Evolutionary conservation across 2,888 invertebrate species (phyloP).

Genomic region (Colletes collaris): DNA sequence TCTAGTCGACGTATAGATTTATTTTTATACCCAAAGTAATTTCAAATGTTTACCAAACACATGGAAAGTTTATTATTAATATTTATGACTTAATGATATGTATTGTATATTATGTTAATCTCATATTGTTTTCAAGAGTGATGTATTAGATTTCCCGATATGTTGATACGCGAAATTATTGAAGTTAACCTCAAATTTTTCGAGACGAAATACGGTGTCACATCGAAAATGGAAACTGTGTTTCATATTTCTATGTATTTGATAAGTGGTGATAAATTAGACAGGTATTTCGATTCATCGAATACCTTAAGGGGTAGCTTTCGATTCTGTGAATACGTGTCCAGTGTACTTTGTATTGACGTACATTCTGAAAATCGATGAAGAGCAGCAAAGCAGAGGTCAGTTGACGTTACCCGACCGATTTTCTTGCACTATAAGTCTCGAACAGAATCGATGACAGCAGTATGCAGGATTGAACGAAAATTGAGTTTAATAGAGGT

Average conservation of each 20-base stretch:
- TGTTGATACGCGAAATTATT: not conserved
- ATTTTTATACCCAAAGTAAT: not conserved
- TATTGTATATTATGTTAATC: not conserved
- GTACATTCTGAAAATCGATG: slow-evolving; percentile 54
- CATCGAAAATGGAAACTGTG: not conserved
- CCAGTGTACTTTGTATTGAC: slow-evolving; percentile 46
- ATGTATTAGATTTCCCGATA: slow-evolving; percentile 17
- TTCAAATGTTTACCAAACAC: not conserved
- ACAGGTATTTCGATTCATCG: not conserved
- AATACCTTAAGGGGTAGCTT: slow-evolving; percentile 3
- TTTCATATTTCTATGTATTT: slow-evolving; percentile 1
- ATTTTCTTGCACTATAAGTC: slow-evolving; percentile 40
- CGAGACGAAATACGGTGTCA: slow-evolving; percentile 9
- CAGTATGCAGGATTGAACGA: too few species aligned
- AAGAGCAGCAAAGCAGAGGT: slow-evolving; percentile 40
- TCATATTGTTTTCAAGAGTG: slow-evolving; percentile 2
- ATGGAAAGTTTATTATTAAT: not conserved
- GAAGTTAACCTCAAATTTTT: slow-evolving; percentile 56
- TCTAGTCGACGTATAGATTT: not conserved
- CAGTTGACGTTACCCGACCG: slow-evolving; percentile 42
- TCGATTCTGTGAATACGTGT: slow-evolving; percentile 30
- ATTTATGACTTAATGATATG: not conserved
- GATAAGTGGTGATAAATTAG: not conserved
- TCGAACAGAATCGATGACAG: not conserved
- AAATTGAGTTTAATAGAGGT: not conserved